Evolutionary conservation across 2,113 vertebrate genomes (phyloP).

Genomic region (Semicossyphus pulcher): DNA sequence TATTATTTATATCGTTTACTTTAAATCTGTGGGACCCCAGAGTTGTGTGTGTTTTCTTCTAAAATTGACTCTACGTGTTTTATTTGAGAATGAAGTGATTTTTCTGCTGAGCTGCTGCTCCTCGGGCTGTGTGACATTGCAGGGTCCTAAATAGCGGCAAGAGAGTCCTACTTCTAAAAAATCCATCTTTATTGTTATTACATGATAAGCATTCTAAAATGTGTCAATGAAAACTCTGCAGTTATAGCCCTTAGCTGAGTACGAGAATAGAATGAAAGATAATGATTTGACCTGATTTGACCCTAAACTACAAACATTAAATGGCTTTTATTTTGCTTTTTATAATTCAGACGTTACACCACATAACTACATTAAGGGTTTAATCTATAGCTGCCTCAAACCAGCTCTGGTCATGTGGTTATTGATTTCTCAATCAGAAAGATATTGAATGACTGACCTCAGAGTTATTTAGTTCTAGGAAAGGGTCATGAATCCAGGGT

Average conservation of each 20-base stretch:
- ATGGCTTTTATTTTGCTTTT: conserved; percentile 31
- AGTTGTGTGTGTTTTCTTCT: neutral
- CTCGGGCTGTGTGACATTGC: neutral
- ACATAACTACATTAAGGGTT: neutral
- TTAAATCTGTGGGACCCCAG: neutral
- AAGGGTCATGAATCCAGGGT: too few relatives aligned
- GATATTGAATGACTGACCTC: conserved; percentile 76
- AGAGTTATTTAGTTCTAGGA: conserved; percentile 11
- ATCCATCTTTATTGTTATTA: too few relatives aligned
- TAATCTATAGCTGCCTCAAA: neutral
- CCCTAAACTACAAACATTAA: neutral
- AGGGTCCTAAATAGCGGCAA: too few relatives aligned
- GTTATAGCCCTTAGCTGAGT: too few relatives aligned
- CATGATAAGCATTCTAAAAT: too few relatives aligned
- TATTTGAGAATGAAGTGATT: neutral
- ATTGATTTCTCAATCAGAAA: conserved; percentile 79
- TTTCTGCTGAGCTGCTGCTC: neutral
- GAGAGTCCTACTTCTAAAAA: too few relatives aligned
- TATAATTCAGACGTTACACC: too few relatives aligned
- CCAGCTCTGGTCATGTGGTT: conserved; percentile 69
- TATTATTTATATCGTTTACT: conserved; percentile 3
- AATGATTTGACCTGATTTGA: conserved; percentile 1
- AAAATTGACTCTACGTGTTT: neutral
- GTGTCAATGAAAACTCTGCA: neutral
- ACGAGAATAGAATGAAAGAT: too few relatives aligned